Percentiles rank a stretch among this genome's conserved stretches.
Evolutionary conservation across 2,797 vertebrate genomes (phyloP).

Genomic region (Silurus aristotelis): DNA sequence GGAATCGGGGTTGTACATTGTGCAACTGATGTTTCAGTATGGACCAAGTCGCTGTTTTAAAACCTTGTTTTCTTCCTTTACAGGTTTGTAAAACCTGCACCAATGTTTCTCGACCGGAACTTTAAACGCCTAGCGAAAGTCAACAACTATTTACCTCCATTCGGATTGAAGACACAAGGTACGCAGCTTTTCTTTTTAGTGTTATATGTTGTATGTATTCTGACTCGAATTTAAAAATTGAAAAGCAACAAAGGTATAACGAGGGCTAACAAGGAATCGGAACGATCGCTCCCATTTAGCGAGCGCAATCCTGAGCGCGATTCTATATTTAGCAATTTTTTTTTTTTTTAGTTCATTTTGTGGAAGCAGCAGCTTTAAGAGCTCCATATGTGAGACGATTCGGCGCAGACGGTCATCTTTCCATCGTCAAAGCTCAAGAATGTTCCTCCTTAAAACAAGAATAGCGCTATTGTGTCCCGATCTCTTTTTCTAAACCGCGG

Average conservation of each 20-base stretch:
- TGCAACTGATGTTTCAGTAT: too few species aligned
- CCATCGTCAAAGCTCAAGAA: constrained; percentile 34
- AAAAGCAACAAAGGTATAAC: neutral
- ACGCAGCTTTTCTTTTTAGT: constrained; percentile 48
- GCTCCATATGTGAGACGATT: constrained; percentile 7
- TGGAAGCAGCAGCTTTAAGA: neutral
- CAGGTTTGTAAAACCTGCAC: constrained; percentile 86
- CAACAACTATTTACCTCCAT: constrained; percentile 83
- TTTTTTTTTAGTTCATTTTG: neutral
- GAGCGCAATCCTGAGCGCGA: too few species aligned
- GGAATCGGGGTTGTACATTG: too few species aligned
- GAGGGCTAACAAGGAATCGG: neutral
- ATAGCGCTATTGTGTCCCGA: constrained; percentile 5
- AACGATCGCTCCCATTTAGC: neutral
- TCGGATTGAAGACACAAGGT: constrained; percentile 94
- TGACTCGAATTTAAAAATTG: neutral
- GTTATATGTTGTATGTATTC: too few species aligned
- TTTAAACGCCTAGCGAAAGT: constrained; percentile 84
- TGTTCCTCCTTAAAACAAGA: constrained; percentile 33
- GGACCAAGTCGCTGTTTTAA: too few species aligned
- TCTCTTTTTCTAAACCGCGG: neutral
- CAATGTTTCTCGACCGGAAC: constrained; percentile 89
- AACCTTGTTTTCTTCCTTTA: constrained; percentile 39
- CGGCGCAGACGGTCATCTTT: constrained; percentile 16
- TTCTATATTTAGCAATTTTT: neutral